Percentiles rank a stretch among this genome's conserved stretches.
Conservation (phyloP, 2,113 vertebrate genomes). For the Esox niger region DNA sequence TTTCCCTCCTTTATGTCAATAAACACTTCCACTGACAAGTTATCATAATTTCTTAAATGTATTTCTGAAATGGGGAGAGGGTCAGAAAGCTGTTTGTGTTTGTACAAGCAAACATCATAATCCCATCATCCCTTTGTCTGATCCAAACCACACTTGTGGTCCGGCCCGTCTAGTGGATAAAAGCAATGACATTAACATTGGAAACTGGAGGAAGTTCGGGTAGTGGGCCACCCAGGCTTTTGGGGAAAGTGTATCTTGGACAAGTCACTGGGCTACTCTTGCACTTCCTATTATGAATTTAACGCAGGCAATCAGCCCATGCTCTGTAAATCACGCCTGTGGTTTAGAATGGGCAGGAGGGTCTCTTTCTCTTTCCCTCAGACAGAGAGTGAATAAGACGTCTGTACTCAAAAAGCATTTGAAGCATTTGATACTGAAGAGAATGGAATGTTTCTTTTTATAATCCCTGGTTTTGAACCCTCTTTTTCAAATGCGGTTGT, state of each 20-base stretch:
- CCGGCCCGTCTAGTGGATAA: constrained; percentile 52
- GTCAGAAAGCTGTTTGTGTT: constrained; percentile 37
- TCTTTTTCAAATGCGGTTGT: no score
- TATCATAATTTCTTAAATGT: not conserved
- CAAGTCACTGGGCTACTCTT: constrained; percentile 58
- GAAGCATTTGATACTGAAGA: no score
- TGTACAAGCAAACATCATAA: constrained; percentile 9
- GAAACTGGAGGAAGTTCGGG: constrained; percentile 70
- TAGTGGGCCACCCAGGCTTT: constrained; percentile 73
- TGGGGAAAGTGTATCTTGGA: constrained; percentile 73
- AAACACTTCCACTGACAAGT: constrained; percentile 41
- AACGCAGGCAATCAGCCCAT: constrained; percentile 56
- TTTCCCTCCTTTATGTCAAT: constrained; percentile 55
- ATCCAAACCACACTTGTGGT: constrained; percentile 61
- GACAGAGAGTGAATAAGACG: no score
- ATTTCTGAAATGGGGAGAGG: constrained; percentile 16
- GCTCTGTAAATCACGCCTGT: constrained; percentile 70
- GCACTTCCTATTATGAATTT: constrained; percentile 76
- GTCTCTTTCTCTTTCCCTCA: constrained; percentile 8
- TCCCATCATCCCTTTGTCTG: constrained; percentile 46
- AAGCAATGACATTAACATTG: constrained; percentile 72
- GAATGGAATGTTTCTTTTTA: no score
- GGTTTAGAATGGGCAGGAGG: constrained; percentile 55
- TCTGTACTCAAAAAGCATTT: no score
- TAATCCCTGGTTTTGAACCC: not conserved